Evolutionary conservation across 2,888 invertebrate species (phyloP).

Genomic region (Mesorhabditis belari): DNA sequence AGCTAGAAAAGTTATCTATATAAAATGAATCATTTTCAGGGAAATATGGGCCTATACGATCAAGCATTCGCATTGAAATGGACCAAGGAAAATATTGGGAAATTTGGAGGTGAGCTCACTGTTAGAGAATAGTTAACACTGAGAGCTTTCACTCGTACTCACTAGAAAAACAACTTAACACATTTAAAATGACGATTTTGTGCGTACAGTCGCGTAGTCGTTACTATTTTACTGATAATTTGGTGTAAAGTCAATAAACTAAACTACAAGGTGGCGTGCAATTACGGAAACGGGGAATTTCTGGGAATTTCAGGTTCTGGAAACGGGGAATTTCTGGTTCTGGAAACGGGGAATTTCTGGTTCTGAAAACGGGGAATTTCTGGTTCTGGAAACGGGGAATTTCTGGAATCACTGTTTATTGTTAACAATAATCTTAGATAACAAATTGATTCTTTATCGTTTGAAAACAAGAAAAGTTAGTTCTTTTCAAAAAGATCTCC

Average conservation of each 20-base stretch:
- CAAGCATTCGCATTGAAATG: constrained; percentile 35
- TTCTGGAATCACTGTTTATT: too few species aligned
- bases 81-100: constrained; percentile 34
- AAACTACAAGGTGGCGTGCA: background rate
- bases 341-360: background rate
- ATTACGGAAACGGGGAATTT: background rate
- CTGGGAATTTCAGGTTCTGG: background rate
- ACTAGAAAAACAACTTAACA: background rate
- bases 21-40: constrained; percentile 10
- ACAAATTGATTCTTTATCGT: too few species aligned
- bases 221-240: too few species aligned
- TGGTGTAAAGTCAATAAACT: background rate
- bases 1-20: background rate
- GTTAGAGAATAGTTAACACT: background rate
- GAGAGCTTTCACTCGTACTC: background rate
- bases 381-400: background rate
- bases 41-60: constrained; percentile 36
- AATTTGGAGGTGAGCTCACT: constrained; percentile 25
- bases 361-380: background rate
- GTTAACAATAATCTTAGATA: too few species aligned
- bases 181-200: background rate
- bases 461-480: too few species aligned
- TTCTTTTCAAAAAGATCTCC: too few species aligned
- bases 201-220: background rate
- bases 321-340: too few species aligned